These are phyloP conservation scores for Tangara arthus DNA, from an alignment of 2,797 vertebrate genomes.

Conservation along the genomic window DNA sequence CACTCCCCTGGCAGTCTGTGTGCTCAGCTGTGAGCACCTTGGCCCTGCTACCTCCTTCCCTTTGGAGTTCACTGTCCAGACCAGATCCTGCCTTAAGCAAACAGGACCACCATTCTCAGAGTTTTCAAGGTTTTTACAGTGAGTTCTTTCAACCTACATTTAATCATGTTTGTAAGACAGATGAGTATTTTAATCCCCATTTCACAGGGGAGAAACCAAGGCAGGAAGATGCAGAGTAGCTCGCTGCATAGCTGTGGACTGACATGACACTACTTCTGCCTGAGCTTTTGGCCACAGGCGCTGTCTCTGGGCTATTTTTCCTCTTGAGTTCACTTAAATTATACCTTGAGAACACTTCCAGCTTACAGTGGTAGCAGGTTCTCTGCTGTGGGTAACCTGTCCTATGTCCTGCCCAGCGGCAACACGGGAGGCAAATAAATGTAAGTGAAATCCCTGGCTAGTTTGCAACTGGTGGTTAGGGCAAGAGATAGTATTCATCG, in stretches of 20 bases:
- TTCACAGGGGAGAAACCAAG: background rate
- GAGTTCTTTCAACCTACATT: background rate
- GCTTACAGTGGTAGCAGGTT: background rate
- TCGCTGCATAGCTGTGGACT: rapidly evolving
- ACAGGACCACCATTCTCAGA: background rate
- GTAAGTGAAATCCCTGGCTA: background rate
- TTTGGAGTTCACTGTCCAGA: background rate
- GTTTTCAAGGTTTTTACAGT: rapidly evolving
- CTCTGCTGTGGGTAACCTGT: background rate
- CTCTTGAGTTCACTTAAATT: background rate
- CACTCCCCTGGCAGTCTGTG: background rate
- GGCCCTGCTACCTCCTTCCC: rapidly evolving
- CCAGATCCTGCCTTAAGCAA: background rate
- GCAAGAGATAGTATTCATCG: background rate
- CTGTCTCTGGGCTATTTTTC: background rate
- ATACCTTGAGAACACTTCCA: background rate
- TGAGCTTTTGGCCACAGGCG: background rate
- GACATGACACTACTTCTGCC: background rate
- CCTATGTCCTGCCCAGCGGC: background rate
- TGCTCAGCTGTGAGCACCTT: background rate
- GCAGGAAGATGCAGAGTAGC: background rate
- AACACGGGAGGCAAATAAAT: background rate
- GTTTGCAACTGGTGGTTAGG: background rate
- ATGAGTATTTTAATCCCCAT: rapidly evolving
- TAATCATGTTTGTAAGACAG: rapidly evolving